Evolutionary conservation across 2,888 invertebrate genomes (phyloP), one percentile per base, ranked within the genome.

Genomic region (Hydraecia micacea): DNA sequence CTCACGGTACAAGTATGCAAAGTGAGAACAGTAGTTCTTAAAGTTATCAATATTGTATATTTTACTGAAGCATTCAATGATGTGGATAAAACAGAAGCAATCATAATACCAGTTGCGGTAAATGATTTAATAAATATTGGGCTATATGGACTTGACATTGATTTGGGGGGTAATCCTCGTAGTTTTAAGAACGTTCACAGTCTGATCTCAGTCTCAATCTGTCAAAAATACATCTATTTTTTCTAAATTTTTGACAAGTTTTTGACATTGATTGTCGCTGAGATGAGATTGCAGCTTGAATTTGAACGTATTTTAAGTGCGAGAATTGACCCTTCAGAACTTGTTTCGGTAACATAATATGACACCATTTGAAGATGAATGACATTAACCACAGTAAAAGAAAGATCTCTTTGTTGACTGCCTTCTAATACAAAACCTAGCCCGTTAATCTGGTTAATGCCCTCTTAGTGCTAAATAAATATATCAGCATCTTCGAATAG

Each of bases 1-100:
- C 68, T 75, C 62, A 72, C 55, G n/a, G 68, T 49, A 49, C 81
- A 58, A 63, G 76, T 85, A 82, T 82, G 76, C 72, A 66, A 82
- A 82, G 72, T 75, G 25, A 60, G 46, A 63, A 75, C 78, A 69
- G 79, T 66, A 72, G 79, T 74, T 75, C 70, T 72, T 60, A 46
- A 74, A 74, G 68, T 69, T 82, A 82, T 74, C 85, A 79, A 69
- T 76, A 82, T 68, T 49, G 46, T 13, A 9, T 21, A 32, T 58
- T 65, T 79, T 65, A 74, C 66, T 63, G 46, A 65, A 72, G 49
- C 18, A 75, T 70, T 46, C 28, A 75, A 75, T 28, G n/a, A 21
- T 42, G 21, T 7, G 2, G 62, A 39, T 65, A 28, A 13, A 2
- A 46, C n/a, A 42, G 72, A 60, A 72, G 63, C 67, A n/a, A 1